phyloP scores from a whole-genome alignment of 2,888 invertebrate genomes.

The Antitype chi region DNA sequence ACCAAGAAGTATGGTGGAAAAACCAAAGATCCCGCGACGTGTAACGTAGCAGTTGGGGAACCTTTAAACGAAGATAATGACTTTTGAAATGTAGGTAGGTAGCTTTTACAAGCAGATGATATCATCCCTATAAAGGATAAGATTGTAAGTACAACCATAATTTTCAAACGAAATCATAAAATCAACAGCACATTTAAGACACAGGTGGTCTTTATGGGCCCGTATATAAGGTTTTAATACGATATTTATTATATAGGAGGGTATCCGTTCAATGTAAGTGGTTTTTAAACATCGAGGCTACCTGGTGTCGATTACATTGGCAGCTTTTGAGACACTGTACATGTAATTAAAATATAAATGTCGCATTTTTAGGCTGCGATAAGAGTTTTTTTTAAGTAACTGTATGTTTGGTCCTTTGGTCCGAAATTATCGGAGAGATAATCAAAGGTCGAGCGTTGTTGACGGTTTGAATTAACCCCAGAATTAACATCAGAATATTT shows the following conservation, averaged over 20 bases:
- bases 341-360: constrained; percentile 40
- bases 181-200: constrained; percentile 59
- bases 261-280: constrained; percentile 46
- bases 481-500: not conserved
- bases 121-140: constrained; percentile 32
- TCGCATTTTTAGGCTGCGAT: constrained; percentile 17
- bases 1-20: too few relatives aligned
- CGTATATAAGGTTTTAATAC: constrained; percentile 59
- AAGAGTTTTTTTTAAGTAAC: constrained; percentile 1
- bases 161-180: constrained; percentile 64
- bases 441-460: not conserved
- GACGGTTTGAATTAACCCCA: not conserved
- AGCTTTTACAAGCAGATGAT: constrained; percentile 24
- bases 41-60: not conserved
- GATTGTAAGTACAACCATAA: constrained; percentile 47
- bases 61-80: not conserved
- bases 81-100: not conserved
- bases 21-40: too few relatives aligned
- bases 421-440: not conserved
- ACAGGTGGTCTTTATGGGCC: constrained; percentile 55
- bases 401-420: constrained; percentile 15
- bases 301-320: constrained; percentile 45
- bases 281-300: constrained; percentile 46
- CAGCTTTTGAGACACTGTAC: constrained; percentile 15
- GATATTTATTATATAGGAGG: constrained; percentile 52